Base-by-base conservation (phyloP, 1,140 invertebrate genomes). In the Hetaerina americana region DNA sequence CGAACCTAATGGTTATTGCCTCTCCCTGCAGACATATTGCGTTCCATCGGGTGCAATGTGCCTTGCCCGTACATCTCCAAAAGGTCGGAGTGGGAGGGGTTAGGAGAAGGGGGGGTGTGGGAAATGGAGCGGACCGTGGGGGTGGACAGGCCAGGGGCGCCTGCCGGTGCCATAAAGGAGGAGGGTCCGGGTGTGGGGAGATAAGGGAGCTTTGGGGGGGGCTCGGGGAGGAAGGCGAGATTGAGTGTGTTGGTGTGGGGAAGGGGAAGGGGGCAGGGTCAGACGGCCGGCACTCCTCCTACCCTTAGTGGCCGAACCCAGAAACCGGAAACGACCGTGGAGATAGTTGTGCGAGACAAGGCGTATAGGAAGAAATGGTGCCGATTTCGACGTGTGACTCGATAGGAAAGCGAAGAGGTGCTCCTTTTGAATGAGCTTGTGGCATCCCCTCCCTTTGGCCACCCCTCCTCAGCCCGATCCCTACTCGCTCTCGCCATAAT, bases 1-100 rank as follows among this genome's bases (percentile, higher is more conserved):
- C 68, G 80, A 80, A 84, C 83, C 81, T 85, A 85, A 85, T 85
- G 84, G 84, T 85, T 85, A 85, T 85, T 85, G 83, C 84, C 82
- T 84, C 84, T 84, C 83, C 82, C 82, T 79, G 80, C 81, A 83
- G 84, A 85, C 84, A 85, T 85, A 85, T 85, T 85, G 84, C 83
- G 83, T 84, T 85, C 83, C 81, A 84, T 85, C 82, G 81, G 83
- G 80, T 82, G 84, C 84, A 85, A 84, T 84, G 84, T 84, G 84
- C 84, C 82, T 82, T 78, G 80, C 80, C 82, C 80, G 84, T 84
- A 84, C 81, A 84, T 84, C 83, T 84, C 75, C 71, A 75, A 74
- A 75, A 77, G 77, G 40, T 12, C 77, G 72, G 77, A 76, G 74
- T 75, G 74, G 74, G 74, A 74, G 77, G 73, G 75, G 75, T 72